Conservation (phyloP, 2,888 invertebrate genomes). For the Timandra comae region DNA sequence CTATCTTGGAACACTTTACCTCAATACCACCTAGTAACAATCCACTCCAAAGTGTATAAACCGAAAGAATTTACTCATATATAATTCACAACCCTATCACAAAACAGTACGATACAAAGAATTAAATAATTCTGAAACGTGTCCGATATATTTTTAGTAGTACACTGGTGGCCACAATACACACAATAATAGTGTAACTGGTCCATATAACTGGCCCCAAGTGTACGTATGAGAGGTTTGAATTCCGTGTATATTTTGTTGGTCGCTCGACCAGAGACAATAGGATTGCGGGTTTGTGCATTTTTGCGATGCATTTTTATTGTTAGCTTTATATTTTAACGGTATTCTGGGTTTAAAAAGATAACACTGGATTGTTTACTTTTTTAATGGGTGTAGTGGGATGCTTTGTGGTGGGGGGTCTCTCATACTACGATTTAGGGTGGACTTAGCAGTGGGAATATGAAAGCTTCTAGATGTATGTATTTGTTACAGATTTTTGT, state of each 20-base stretch:
- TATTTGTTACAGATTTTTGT: too few species aligned
- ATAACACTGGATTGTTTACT: background rate
- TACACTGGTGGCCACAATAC: conserved; percentile 43
- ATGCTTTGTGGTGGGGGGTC: background rate
- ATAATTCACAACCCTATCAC: too few species aligned
- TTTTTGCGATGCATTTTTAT: conserved; percentile 10
- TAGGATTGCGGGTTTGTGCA: conserved; percentile 7
- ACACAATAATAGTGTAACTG: conserved; percentile 38
- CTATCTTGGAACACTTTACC: too few species aligned
- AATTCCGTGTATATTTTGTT: conserved; percentile 10
- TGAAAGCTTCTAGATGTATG: too few species aligned
- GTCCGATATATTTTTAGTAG: too few species aligned
- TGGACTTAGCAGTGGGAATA: too few species aligned
- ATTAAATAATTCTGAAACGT: too few species aligned
- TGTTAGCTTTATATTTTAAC: conserved; percentile 9
- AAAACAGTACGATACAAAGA: too few species aligned
- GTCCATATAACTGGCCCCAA: conserved; percentile 37
- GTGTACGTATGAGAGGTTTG: conserved; percentile 23
- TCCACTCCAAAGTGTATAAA: too few species aligned
- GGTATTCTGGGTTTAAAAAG: conserved; percentile 10
- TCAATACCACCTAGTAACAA: too few species aligned
- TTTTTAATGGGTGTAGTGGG: background rate
- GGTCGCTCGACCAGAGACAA: conserved; percentile 4
- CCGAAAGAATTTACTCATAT: too few species aligned
- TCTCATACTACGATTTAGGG: too few species aligned